Conservation (phyloP, 1,140 invertebrate species). For the Eurytemora carolleeae region DNA sequence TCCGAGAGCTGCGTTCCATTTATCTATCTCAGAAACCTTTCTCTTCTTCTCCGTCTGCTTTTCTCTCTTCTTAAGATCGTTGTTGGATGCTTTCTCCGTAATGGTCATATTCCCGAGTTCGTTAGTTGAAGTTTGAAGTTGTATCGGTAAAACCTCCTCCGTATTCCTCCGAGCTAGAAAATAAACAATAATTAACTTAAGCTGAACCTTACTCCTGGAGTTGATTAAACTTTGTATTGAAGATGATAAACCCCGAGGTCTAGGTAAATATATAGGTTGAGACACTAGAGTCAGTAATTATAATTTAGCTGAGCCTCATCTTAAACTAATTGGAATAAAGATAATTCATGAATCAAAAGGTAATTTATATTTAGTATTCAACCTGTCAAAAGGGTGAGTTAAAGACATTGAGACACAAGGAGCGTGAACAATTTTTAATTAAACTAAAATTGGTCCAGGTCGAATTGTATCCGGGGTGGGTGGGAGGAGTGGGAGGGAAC, state of each 20-base stretch:
- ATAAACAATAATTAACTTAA: too few relatives aligned
- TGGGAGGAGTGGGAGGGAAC: not conserved
- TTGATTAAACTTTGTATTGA: too few relatives aligned
- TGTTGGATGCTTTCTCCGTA: not conserved
- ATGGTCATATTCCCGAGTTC: not conserved
- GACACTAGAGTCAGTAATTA: too few relatives aligned
- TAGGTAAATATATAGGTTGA: too few relatives aligned
- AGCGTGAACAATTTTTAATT: not conserved
- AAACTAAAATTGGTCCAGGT: not conserved
- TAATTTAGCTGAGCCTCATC: too few relatives aligned
- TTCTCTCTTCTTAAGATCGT: not conserved
- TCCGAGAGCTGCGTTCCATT: conserved; percentile 6
- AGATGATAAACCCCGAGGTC: too few relatives aligned
- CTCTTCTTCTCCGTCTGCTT: conserved; percentile 14
- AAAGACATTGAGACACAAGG: too few relatives aligned
- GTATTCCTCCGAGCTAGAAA: not conserved
- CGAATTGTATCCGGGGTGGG: not conserved
- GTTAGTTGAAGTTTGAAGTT: not conserved
- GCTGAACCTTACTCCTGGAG: too few relatives aligned
- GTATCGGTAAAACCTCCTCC: not conserved
- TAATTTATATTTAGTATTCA: too few relatives aligned
- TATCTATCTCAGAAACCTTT: not conserved
- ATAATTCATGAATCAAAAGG: too few relatives aligned
- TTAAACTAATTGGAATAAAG: too few relatives aligned
- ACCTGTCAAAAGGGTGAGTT: too few relatives aligned